Evolutionary conservation across 2,113 vertebrate species (phyloP).

Genomic region (Nothoprocta perdicaria): DNA sequence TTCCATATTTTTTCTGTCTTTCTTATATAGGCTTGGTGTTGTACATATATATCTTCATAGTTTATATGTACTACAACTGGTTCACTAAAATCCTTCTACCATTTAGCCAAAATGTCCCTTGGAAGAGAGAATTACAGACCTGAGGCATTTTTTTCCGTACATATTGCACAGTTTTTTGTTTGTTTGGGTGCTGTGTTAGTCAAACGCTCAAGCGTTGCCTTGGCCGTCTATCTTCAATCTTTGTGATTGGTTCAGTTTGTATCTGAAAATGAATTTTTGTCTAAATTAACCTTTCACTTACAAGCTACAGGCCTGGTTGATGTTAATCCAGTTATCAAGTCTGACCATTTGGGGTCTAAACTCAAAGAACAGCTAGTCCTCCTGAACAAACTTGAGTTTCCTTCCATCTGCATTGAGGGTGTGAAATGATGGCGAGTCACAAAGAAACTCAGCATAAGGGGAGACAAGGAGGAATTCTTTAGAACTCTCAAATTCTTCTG

Average conservation of each 20-base stretch:
- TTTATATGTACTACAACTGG: not conserved
- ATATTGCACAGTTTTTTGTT: not conserved
- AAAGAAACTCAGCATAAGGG: not conserved
- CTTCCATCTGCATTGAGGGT: slow-evolving; percentile 5
- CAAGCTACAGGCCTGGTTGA: not conserved
- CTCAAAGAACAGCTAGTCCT: not conserved
- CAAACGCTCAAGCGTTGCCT: not conserved
- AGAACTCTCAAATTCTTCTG: not conserved
- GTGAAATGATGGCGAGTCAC: not conserved
- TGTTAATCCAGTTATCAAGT: not conserved
- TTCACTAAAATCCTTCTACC: not conserved
- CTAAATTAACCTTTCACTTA: not conserved
- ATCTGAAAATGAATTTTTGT: not conserved
- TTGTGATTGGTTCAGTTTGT: not conserved
- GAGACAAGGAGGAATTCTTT: not conserved
- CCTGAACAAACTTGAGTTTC: not conserved
- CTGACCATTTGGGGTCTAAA: not conserved
- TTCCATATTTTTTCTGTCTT: not conserved
- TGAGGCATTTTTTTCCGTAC: not conserved
- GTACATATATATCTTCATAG: not conserved
- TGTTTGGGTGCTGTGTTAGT: not conserved
- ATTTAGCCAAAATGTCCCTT: not conserved
- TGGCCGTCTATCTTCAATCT: not conserved
- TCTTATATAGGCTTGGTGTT: not conserved
- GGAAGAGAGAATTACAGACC: not conserved